These are phyloP conservation scores for Simalia tracyae DNA, from an alignment of 2,797 vertebrate genomes.

Conservation along the genomic window DNA sequence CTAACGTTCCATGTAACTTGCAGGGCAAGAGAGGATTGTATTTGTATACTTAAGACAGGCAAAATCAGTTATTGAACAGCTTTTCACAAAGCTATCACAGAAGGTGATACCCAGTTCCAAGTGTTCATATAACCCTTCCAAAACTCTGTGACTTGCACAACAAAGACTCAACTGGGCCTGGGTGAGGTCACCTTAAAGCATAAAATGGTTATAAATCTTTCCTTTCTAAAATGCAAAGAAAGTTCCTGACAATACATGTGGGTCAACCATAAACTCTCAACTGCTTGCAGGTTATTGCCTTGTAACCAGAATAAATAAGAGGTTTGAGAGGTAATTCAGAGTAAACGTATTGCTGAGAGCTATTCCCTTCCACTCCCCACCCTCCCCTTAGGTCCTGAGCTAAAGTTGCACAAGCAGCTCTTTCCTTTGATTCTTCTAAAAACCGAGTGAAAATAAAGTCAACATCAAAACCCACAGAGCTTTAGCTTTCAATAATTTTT, in stretches of 20 bases:
- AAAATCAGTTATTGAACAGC: not conserved
- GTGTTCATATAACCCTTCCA: not conserved
- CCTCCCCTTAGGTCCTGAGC: not conserved
- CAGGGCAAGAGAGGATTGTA: not conserved
- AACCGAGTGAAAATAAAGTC: not conserved
- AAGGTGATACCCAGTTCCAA: not conserved
- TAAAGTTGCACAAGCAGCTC: not conserved
- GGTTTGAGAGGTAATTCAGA: not conserved
- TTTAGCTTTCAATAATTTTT: not conserved
- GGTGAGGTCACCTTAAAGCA: not conserved
- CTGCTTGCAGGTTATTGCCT: not conserved
- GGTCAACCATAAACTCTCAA: not conserved
- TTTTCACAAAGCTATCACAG: not conserved
- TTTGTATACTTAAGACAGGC: not conserved
- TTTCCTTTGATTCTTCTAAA: not conserved
- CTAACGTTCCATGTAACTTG: not conserved
- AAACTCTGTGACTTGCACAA: not conserved
- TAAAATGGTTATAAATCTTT: not conserved
- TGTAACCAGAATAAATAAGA: not conserved
- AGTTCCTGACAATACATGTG: not conserved
- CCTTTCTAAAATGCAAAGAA: not conserved
- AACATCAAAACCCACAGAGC: not conserved
- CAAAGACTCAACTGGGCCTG: not conserved
- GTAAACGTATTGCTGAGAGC: not conserved
- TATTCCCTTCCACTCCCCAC: not conserved